A percentile compares a stretch with the other conserved stretches of the same genome.
phyloP scores from a whole-genome alignment of 2,888 invertebrate species.

The Parnassius smintheus region DNA sequence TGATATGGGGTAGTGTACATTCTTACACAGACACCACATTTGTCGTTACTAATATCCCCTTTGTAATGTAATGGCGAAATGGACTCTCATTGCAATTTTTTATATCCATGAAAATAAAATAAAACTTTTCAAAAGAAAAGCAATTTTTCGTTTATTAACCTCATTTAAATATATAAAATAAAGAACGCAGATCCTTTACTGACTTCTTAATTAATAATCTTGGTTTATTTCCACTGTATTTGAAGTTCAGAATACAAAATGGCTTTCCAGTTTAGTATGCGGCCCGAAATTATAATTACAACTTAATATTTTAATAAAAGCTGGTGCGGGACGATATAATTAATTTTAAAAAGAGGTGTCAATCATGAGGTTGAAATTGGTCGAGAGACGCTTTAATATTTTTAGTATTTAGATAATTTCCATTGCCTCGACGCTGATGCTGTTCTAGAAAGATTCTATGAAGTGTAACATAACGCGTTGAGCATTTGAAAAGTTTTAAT shows the following conservation, averaged over 20 bases:
- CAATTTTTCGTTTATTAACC: background rate
- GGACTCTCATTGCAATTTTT: no score
- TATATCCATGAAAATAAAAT: no score
- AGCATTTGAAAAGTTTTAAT: no score
- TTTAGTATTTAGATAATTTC: conserved; percentile 1
- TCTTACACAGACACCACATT: no score
- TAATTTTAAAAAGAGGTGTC: conserved; percentile 14
- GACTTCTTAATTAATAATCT: conserved; percentile 19
- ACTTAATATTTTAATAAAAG: conserved; percentile 15
- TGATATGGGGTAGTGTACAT: no score
- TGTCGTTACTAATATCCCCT: background rate
- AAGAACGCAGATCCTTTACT: conserved; percentile 2
- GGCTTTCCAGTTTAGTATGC: conserved; percentile 14
- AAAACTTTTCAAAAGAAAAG: no score
- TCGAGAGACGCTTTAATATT: background rate
- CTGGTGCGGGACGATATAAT: conserved; percentile 6
- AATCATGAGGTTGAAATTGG: conserved; percentile 8
- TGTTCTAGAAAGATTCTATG: no score
- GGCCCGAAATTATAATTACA: conserved; percentile 11
- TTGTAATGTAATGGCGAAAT: no score
- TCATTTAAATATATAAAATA: background rate
- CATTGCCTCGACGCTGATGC: background rate
- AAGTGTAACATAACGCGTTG: no score
- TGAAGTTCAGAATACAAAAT: conserved; percentile 12
- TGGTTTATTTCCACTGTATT: conserved; percentile 10